Conservation (phyloP, 2,113 vertebrate genomes). For the Climacteris rufus region DNA sequence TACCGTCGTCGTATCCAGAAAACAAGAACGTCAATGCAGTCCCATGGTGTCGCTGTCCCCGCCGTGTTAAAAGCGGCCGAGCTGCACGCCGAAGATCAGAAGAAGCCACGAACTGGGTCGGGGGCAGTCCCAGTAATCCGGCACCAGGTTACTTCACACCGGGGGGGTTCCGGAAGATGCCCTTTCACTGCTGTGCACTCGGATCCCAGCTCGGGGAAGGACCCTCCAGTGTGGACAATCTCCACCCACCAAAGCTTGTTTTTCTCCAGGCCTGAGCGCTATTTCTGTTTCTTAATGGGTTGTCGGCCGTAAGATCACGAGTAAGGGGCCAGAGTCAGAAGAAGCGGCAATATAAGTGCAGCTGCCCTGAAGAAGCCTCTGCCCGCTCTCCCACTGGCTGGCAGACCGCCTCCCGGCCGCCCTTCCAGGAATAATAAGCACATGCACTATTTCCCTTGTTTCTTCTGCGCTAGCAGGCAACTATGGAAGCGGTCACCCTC, state of each 20-base stretch:
- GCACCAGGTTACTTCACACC: rapidly evolving
- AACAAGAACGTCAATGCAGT: neutral
- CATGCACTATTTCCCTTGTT: rapidly evolving
- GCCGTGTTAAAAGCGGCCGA: rapidly evolving
- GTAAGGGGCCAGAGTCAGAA: neutral
- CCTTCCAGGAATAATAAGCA: neutral
- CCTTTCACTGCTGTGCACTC: neutral
- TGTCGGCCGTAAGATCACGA: rapidly evolving
- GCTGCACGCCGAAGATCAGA: neutral
- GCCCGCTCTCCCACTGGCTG: rapidly evolving
- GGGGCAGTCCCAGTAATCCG: rapidly evolving
- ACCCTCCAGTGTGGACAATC: rapidly evolving
- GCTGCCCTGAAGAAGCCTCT: neutral
- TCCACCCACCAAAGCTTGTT: rapidly evolving
- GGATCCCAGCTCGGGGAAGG: rapidly evolving
- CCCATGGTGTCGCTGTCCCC: too few species aligned
- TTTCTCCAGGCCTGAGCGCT: neutral
- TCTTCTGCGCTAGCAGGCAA: neutral
- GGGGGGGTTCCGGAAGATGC: rapidly evolving
- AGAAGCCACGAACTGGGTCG: rapidly evolving
- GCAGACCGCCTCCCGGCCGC: rapidly evolving
- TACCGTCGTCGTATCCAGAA: rapidly evolving
- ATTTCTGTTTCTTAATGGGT: rapidly evolving
- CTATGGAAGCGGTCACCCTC: neutral
- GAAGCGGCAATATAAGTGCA: rapidly evolving